Conservation (phyloP, 2,797 vertebrate genomes). For the Helostoma temminkii region DNA sequence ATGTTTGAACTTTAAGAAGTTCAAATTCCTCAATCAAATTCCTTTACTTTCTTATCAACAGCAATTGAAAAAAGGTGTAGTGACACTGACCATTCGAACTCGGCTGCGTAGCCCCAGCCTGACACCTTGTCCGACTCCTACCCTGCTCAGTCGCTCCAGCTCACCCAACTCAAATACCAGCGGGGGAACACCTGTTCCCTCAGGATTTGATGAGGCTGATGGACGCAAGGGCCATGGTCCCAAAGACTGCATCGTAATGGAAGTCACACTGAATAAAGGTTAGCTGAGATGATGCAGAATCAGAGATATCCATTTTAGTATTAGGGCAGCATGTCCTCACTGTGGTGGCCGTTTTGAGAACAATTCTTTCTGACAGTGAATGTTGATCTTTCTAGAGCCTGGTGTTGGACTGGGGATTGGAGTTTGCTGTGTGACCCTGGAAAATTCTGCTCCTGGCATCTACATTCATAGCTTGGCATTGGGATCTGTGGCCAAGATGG, state of each 20-base stretch:
- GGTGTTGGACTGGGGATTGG: conserved; percentile 95
- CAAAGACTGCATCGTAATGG: conserved; percentile 96
- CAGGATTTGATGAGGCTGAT: conserved; percentile 79
- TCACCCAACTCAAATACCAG: conserved; percentile 90
- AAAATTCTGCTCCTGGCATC: conserved; percentile 91
- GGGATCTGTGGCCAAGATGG: conserved; percentile 96
- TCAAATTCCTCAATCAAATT: too few relatives aligned
- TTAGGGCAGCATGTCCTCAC: neutral
- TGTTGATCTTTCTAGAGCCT: conserved; percentile 81
- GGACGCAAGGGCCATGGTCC: conserved; percentile 82
- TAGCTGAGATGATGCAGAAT: neutral
- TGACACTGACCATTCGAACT: conserved; percentile 93
- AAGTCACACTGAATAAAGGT: conserved; percentile 91
- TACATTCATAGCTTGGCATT: conserved; percentile 96
- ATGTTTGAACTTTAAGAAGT: too few relatives aligned
- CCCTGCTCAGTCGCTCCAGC: conserved; percentile 90
- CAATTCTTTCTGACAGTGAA: neutral
- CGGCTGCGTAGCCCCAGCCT: conserved; percentile 94
- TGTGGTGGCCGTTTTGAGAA: neutral
- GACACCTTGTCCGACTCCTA: conserved; percentile 92
- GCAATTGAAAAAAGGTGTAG: conserved; percentile 96
- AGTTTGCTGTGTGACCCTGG: conserved; percentile 91
- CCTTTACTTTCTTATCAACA: conserved; percentile 57
- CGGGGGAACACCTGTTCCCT: conserved; percentile 58
- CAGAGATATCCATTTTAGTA: too few relatives aligned